Evolutionary conservation across 2,797 vertebrate species (phyloP).

Genomic region (Anableps anableps): DNA sequence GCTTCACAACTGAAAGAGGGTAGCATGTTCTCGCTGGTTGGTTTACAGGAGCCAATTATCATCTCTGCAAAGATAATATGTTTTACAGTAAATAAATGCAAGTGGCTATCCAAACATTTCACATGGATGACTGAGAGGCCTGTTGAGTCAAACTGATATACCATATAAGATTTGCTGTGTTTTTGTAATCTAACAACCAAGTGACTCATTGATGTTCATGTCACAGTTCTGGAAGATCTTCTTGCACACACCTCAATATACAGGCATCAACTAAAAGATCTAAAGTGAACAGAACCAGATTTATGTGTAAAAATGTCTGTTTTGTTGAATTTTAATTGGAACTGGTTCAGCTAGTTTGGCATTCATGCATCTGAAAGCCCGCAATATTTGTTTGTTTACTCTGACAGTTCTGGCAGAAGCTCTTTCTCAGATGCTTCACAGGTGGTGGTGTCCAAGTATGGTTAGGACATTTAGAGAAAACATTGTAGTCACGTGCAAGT

Average conservation of each 20-base stretch:
- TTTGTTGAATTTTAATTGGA: constrained; percentile 15
- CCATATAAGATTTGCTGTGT: not conserved
- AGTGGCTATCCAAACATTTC: not conserved
- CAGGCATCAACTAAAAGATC: no score
- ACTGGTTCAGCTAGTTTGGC: constrained; percentile 19
- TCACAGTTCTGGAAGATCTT: not conserved
- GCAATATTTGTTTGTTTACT: constrained; percentile 50
- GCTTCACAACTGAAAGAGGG: not conserved
- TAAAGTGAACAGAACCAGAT: not conserved
- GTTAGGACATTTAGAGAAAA: constrained; percentile 35
- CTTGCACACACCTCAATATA: no score
- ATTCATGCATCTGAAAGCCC: constrained; percentile 23
- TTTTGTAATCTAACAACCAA: not conserved
- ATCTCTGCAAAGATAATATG: not conserved
- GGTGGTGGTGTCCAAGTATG: constrained; percentile 48
- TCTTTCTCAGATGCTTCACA: constrained; percentile 32
- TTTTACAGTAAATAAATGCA: not conserved
- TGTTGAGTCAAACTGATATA: not conserved
- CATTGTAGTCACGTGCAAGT: constrained; percentile 25
- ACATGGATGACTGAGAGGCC: not conserved
- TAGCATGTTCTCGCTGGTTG: not conserved
- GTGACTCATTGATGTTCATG: not conserved
- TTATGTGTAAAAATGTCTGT: not conserved
- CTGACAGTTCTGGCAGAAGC: constrained; percentile 42
- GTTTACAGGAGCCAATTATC: not conserved